phyloP scores from a whole-genome alignment of 1,140 invertebrate genomes.

The Caenorhabditis inopinata region DNA sequence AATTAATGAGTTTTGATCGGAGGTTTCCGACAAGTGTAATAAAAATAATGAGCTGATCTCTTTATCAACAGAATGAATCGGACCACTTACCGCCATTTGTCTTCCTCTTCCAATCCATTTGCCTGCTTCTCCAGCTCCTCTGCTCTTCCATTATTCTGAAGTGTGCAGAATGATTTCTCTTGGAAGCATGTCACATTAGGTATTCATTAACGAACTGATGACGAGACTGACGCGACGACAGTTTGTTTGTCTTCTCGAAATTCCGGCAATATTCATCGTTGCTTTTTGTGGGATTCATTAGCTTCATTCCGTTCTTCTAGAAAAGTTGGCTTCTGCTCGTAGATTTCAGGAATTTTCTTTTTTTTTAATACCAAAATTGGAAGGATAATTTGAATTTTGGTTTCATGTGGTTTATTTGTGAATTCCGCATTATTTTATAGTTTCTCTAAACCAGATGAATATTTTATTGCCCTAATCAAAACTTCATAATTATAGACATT shows the following conservation, averaged over 20 bases:
- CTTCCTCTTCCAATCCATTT: background rate
- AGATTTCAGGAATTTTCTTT: too few species aligned
- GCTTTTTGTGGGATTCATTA: too few species aligned
- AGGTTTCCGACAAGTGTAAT: conserved; percentile 5
- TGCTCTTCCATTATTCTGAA: background rate
- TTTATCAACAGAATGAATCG: conserved; percentile 15
- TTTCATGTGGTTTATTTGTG: too few species aligned
- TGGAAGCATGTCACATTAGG: conserved; percentile 22
- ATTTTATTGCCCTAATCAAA: too few species aligned
- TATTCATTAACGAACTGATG: conserved; percentile 20
- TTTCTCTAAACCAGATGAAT: too few species aligned
- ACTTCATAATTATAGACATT: too few species aligned
- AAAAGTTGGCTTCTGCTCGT: too few species aligned
- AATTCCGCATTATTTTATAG: too few species aligned
- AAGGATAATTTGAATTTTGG: too few species aligned
- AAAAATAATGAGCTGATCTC: conserved; percentile 24
- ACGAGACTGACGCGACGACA: too few species aligned
- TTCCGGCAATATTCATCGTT: background rate
- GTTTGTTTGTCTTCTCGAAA: conserved; percentile 2
- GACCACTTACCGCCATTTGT: background rate
- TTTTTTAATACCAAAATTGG: too few species aligned
- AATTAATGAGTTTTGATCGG: conserved; percentile 30
- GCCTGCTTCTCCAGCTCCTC: background rate
- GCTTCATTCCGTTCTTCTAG: too few species aligned
- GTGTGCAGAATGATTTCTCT: background rate